phyloP scores from a whole-genome alignment of 2,797 vertebrate genomes.

The Hipposideros larvatus region DNA sequence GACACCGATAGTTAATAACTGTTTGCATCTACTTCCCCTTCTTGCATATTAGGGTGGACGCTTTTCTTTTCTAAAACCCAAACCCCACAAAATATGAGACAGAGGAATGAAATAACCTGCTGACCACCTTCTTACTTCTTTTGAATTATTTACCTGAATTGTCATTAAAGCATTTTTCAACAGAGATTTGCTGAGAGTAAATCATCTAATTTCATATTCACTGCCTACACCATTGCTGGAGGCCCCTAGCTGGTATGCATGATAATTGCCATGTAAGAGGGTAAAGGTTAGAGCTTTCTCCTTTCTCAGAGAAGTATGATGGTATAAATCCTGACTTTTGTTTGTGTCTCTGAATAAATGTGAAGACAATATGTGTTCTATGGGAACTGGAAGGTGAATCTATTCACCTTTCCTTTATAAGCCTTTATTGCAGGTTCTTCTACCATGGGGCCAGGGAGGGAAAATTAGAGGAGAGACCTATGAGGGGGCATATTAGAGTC shows the following conservation, averaged over 20 bases:
- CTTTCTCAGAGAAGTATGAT: not conserved
- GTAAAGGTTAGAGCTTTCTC: not conserved
- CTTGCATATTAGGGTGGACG: not conserved
- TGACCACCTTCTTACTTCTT: not conserved
- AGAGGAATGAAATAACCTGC: not conserved
- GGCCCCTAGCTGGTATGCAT: not conserved
- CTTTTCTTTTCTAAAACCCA: not conserved
- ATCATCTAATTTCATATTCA: not conserved
- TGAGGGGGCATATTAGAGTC: not conserved
- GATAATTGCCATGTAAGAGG: not conserved
- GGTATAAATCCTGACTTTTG: not conserved
- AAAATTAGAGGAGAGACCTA: not conserved
- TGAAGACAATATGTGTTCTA: not conserved
- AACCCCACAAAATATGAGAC: not conserved
- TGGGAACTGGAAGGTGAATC: not conserved
- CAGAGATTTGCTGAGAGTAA: not conserved
- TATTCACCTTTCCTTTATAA: not conserved
- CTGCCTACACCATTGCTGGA: not conserved
- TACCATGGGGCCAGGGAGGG: fast-evolving
- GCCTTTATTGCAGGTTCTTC: not conserved
- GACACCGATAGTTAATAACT: not conserved
- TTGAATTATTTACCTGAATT: constrained; percentile 17
- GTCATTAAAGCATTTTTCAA: not conserved
- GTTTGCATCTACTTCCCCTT: not conserved
- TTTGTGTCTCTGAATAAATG: not conserved